phyloP scores from a whole-genome alignment of 2,113 vertebrate species.

The Micronycteris hirsuta region DNA sequence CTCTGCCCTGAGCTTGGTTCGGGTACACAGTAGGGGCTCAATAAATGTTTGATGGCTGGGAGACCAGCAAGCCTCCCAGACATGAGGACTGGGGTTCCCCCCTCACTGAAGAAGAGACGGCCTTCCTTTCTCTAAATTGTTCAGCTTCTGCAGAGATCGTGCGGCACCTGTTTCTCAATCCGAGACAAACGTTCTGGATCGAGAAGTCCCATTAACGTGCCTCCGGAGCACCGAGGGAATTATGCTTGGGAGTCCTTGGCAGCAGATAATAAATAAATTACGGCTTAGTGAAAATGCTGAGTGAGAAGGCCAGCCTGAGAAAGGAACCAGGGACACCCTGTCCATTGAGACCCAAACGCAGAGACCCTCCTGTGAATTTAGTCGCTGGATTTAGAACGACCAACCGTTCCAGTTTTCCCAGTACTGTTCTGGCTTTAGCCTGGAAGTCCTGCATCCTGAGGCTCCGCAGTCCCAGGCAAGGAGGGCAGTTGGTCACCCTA shows the following conservation, averaged over 20 bases:
- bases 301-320: constrained; percentile 3
- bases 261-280: constrained; percentile 61
- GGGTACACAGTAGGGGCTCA: background rate
- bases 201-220: constrained; percentile 43
- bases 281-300: constrained; percentile 18
- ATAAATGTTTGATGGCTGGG: background rate
- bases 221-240: constrained; percentile 51
- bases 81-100: background rate
- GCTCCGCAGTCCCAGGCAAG: background rate
- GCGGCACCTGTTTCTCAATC: constrained; percentile 60
- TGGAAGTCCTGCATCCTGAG: background rate
- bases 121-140: constrained; percentile 30
- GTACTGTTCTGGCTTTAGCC: background rate
- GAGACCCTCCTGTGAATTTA: background rate
- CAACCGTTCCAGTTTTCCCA: background rate
- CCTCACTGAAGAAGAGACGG: background rate
- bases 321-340: background rate
- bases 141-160: constrained; percentile 2
- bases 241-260: constrained; percentile 38
- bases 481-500: background rate
- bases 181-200: constrained; percentile 64
- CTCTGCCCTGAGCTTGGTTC: background rate
- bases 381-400: background rate
- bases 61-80: background rate
- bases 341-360: background rate